A percentile compares a stretch with the other conserved stretches of the same genome.
These are phyloP conservation scores for Cephalopholis sonnerati DNA, from an alignment of 2,113 vertebrate species.

Conservation along the genomic window DNA sequence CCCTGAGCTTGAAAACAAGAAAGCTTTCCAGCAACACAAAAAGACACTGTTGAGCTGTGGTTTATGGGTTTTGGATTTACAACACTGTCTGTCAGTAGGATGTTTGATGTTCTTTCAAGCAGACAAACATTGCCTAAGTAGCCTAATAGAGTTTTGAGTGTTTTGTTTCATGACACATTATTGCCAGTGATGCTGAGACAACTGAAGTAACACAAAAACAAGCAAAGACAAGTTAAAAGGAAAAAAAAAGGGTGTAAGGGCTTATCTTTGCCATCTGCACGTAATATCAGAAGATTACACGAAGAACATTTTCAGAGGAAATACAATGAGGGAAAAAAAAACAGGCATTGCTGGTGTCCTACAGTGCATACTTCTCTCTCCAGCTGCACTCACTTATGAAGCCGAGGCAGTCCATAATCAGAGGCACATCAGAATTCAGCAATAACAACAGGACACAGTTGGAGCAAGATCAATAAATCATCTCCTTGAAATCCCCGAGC, in stretches of 20 bases:
- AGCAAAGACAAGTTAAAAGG: not conserved
- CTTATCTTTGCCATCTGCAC: too few relatives aligned
- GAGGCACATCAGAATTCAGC: slow-evolving; percentile 49
- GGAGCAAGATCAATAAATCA: slow-evolving; percentile 69
- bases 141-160: not conserved
- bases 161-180: not conserved
- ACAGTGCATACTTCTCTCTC: slow-evolving; percentile 7
- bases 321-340: not conserved
- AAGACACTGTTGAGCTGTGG: not conserved
- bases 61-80: not conserved
- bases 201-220: not conserved
- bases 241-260: too few relatives aligned
- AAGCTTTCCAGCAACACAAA: not conserved
- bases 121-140: slow-evolving; percentile 3
- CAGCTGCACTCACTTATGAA: slow-evolving; percentile 42
- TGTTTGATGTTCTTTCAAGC: slow-evolving; percentile 4
- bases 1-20: not conserved
- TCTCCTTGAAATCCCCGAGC: slow-evolving; percentile 55
- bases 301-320: too few relatives aligned
- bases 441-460: slow-evolving; percentile 58
- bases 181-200: not conserved
- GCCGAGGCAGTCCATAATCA: slow-evolving; percentile 43
- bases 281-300: too few relatives aligned
- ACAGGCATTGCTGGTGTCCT: not conserved
- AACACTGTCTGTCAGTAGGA: not conserved